These are phyloP conservation scores for Plebejus argus DNA, from an alignment of 2,888 invertebrate species.

Conservation along the genomic window DNA sequence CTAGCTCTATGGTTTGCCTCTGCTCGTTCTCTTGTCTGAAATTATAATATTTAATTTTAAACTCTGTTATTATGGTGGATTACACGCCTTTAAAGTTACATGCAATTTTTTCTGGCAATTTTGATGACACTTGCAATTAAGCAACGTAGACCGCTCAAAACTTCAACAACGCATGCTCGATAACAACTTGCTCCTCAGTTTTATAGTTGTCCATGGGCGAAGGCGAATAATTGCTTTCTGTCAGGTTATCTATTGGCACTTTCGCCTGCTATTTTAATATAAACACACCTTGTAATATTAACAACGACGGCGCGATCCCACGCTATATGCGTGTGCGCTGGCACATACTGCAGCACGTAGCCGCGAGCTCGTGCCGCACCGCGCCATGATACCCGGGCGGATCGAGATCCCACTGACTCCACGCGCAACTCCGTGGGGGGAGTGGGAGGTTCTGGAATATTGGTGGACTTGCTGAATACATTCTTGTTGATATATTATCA, in stretches of 20 bases:
- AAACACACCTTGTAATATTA: constrained; percentile 65
- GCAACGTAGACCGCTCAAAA: too few species aligned
- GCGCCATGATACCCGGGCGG: constrained; percentile 63
- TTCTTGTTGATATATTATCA: too few species aligned
- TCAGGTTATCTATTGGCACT: too few species aligned
- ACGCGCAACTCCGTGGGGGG: constrained; percentile 69
- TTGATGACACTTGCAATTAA: too few species aligned
- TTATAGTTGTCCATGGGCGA: too few species aligned
- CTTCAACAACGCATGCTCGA: too few species aligned
- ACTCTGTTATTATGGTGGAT: background rate
- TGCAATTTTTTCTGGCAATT: too few species aligned
- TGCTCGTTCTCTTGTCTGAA: constrained; percentile 53
- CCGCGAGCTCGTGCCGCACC: constrained; percentile 59
- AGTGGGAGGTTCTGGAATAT: constrained; percentile 66
- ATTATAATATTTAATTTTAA: background rate
- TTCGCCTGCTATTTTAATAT: too few species aligned
- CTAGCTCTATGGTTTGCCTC: constrained; percentile 64
- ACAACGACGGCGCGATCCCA: constrained; percentile 68
- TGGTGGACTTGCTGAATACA: background rate
- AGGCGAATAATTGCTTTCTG: too few species aligned
- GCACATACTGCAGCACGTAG: constrained; percentile 67
- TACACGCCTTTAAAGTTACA: too few species aligned
- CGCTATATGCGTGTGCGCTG: constrained; percentile 53
- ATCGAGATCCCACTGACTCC: constrained; percentile 60
- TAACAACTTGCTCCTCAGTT: too few species aligned